These are phyloP conservation scores for Chloropsis hardwickii DNA, from an alignment of 2,113 vertebrate species.

Conservation along the genomic window DNA sequence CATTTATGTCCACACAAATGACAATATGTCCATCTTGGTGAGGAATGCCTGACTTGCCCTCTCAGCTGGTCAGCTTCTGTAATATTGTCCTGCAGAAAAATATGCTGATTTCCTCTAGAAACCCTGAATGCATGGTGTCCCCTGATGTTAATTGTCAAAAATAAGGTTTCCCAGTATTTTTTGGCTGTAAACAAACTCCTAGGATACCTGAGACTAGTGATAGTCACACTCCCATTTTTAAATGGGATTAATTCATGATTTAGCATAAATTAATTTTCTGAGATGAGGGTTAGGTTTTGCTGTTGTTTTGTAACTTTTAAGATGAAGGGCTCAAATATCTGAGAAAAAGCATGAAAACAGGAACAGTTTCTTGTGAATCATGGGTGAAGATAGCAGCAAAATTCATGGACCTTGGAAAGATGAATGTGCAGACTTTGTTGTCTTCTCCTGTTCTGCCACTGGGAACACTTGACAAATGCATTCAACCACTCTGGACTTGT, in stretches of 20 bases:
- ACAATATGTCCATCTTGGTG: neutral
- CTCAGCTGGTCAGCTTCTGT: neutral
- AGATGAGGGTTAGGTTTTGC: neutral
- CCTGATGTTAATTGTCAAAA: neutral
- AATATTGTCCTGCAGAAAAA: neutral
- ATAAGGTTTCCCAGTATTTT: neutral
- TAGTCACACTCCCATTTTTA: neutral
- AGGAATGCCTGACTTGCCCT: neutral
- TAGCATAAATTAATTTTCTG: neutral
- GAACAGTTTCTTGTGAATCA: neutral
- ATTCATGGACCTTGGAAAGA: neutral
- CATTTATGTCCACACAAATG: neutral
- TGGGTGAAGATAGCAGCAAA: neutral
- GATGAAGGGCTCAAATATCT: neutral
- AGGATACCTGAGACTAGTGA: neutral
- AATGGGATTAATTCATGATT: neutral
- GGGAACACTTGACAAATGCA: neutral
- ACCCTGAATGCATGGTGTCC: neutral
- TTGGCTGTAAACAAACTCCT: neutral
- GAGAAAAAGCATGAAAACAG: neutral
- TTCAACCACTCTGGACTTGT: neutral
- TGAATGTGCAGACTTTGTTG: neutral
- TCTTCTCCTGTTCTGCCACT: neutral
- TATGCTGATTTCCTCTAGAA: neutral
- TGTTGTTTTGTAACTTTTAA: neutral